Evolutionary conservation across 2,797 vertebrate species (phyloP).

Genomic region (Gila robusta): DNA sequence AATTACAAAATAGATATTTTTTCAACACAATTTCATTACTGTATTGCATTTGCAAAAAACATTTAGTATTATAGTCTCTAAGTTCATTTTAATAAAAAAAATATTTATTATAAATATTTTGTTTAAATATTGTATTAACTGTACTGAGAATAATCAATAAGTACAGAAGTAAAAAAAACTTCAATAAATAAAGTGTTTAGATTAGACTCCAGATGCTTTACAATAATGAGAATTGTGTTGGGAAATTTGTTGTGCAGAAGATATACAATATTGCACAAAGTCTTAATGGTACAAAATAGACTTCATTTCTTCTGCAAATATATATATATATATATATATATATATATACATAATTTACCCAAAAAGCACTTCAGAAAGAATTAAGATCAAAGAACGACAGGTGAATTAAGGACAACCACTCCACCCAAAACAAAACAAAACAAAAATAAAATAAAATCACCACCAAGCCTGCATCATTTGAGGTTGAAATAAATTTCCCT

Average conservation of each 20-base stretch:
- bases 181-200: not conserved
- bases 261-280: not conserved
- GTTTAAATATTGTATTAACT: not conserved
- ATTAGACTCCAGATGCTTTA: not conserved
- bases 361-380: not conserved
- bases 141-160: not conserved
- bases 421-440: conserved; percentile 6
- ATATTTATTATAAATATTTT: not conserved
- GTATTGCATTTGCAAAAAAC: not conserved
- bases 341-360: not conserved
- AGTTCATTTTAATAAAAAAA: not conserved
- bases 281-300: not conserved
- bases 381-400: not conserved
- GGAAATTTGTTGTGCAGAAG: not conserved
- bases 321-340: no score
- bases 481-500: not conserved
- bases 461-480: not conserved
- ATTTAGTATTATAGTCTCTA: not conserved
- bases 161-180: not conserved
- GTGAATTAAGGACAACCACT: not conserved
- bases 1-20: not conserved
- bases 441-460: not conserved
- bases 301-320: not conserved
- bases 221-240: not conserved
- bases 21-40: not conserved